Evolutionary conservation across 2,888 invertebrate genomes (phyloP).

Genomic region (Oligia latruncula): DNA sequence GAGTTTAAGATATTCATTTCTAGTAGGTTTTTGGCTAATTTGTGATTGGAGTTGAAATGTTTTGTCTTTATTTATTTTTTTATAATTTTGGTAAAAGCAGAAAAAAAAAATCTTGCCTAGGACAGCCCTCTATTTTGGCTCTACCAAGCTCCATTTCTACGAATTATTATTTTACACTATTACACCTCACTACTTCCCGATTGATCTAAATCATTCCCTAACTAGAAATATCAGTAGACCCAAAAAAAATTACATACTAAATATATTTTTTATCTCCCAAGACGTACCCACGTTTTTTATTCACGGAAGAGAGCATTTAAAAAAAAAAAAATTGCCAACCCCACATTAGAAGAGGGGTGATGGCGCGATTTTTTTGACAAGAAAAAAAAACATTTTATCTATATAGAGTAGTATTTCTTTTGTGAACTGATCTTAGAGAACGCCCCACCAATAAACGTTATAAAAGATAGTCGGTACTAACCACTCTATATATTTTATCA

Average conservation of each 20-base stretch:
- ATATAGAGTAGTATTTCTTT: constrained; percentile 74
- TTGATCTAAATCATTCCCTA: constrained; percentile 71
- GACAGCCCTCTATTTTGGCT: background rate
- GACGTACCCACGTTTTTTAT: constrained; percentile 85
- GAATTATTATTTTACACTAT: constrained; percentile 42
- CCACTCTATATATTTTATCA: constrained; percentile 33
- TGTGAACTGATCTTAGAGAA: constrained; percentile 61
- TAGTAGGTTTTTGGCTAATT: background rate
- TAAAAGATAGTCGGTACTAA: constrained; percentile 51
- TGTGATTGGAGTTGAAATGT: background rate
- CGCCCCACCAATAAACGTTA: constrained; percentile 66
- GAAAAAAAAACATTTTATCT: constrained; percentile 76
- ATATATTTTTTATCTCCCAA: constrained; percentile 56
- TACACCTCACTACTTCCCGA: constrained; percentile 46
- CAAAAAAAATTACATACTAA: constrained; percentile 48
- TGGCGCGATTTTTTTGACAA: constrained; percentile 65
- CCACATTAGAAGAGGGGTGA: constrained; percentile 83
- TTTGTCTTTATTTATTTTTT: background rate
- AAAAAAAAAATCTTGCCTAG: background rate
- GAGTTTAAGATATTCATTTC: background rate
- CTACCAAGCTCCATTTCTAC: background rate
- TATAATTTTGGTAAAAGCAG: background rate
- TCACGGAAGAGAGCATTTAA: constrained; percentile 69
- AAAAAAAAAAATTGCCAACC: constrained; percentile 73
- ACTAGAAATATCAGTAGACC: constrained; percentile 38